These are phyloP conservation scores for Cirrhinus mrigala DNA, from an alignment of 2,797 vertebrate species.

Conservation along the genomic window DNA sequence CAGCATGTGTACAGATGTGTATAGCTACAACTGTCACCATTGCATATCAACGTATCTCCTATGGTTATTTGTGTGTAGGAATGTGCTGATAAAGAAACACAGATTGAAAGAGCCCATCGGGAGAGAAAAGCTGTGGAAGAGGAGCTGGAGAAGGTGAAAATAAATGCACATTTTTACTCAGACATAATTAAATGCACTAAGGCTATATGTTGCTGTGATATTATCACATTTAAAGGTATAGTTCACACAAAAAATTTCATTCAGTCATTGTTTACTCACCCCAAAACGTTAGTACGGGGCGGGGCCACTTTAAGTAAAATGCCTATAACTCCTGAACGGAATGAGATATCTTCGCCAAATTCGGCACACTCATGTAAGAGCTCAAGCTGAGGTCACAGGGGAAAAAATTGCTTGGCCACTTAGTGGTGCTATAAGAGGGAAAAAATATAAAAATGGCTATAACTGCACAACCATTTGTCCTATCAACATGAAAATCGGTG, in stretches of 20 bases:
- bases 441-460: no score
- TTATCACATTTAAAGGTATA: background rate
- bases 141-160: slow-evolving; percentile 90
- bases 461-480: no score
- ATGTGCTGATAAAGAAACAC: slow-evolving; percentile 89
- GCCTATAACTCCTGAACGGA: no score
- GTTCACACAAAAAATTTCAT: background rate
- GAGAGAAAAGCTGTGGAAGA: slow-evolving; percentile 92
- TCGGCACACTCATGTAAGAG: no score
- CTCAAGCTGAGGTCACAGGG: no score
- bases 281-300: no score
- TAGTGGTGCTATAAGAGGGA: no score
- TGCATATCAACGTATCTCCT: background rate
- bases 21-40: background rate
- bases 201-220: background rate
- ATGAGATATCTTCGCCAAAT: no score
- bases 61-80: slow-evolving; percentile 73
- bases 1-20: background rate
- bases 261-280: background rate
- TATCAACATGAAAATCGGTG: no score
- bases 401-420: no score
- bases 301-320: no score
- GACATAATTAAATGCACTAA: background rate
- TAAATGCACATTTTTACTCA: background rate
- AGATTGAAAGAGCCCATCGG: slow-evolving; percentile 85